Percentiles rank a stretch among this genome's conserved stretches.
Evolutionary conservation across 2,113 vertebrate species (phyloP).

Genomic region (Takifugu bimaculatus): DNA sequence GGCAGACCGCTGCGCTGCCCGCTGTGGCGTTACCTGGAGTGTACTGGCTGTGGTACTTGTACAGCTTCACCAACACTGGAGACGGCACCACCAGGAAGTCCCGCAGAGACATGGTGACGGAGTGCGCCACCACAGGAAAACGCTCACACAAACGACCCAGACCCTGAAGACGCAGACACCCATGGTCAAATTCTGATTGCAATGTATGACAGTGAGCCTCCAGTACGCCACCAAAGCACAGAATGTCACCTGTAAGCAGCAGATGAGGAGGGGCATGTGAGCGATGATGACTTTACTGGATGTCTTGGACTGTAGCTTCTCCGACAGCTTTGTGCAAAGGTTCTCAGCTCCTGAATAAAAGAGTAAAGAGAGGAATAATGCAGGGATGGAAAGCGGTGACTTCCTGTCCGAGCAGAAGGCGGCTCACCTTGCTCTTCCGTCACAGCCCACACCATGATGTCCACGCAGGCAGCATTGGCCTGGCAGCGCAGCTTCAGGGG

Average conservation of each 20-base stretch:
- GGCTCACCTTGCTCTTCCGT: conserved; percentile 93
- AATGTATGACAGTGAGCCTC: neutral
- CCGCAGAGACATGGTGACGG: conserved; percentile 88
- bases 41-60: conserved; percentile 96
- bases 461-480: conserved; percentile 95
- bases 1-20: neutral
- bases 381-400: neutral
- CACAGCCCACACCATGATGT: conserved; percentile 99
- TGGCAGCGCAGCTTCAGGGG: conserved; percentile 94
- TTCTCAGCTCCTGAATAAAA: conserved; percentile 87
- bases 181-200: neutral
- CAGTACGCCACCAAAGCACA: too few species aligned
- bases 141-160: conserved; percentile 92
- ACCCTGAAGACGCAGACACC: conserved; percentile 72
- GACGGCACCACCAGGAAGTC: conserved; percentile 97
- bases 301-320: conserved; percentile 97
- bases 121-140: conserved; percentile 94
- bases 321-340: conserved; percentile 92
- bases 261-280: conserved; percentile 96
- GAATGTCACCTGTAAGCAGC: conserved; percentile 89
- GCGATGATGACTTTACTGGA: conserved; percentile 99
- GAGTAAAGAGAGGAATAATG: neutral
- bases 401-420: neutral
- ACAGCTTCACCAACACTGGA: conserved; percentile 95
- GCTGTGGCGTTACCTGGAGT: conserved; percentile 78